Evolutionary conservation across 1,140 invertebrate genomes (phyloP).

Genomic region (Rhagoletis zephyria): DNA sequence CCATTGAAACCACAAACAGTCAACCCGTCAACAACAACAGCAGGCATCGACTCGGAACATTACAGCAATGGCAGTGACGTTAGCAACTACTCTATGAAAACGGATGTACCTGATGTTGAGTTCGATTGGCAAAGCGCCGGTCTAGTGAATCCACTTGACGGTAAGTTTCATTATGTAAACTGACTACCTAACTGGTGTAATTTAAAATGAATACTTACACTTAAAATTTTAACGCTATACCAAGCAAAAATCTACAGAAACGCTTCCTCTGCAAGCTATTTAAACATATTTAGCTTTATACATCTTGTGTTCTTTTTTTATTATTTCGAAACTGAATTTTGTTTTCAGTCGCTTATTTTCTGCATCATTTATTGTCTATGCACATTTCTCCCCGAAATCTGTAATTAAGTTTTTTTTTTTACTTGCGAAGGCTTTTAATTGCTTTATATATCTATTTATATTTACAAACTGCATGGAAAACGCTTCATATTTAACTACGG

Average conservation of each 20-base stretch:
- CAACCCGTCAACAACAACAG: constrained; percentile 11
- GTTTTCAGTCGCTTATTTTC: neutral
- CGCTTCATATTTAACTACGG: constrained; percentile 31
- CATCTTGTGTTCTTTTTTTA: neutral
- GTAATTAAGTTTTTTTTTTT: neutral
- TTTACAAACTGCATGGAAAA: constrained; percentile 43
- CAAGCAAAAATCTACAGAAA: neutral
- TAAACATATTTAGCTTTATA: neutral
- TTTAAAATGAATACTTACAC: neutral
- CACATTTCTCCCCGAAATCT: neutral
- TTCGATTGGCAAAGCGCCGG: constrained; percentile 78
- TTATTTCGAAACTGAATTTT: neutral
- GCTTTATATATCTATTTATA: constrained; percentile 33
- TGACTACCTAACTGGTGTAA: neutral
- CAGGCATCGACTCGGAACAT: neutral
- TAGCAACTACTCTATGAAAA: neutral
- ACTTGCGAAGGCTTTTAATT: constrained; percentile 47
- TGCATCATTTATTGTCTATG: neutral
- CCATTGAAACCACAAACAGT: constrained; percentile 78
- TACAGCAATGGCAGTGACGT: neutral
- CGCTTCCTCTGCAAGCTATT: neutral
- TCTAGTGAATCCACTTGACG: constrained; percentile 79
- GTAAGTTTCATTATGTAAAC: constrained; percentile 73
- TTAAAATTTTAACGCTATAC: neutral
- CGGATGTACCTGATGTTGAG: constrained; percentile 77